These are phyloP conservation scores for Heteromyza rotundicornis DNA, from an alignment of 2,888 invertebrate species.

Conservation along the genomic window DNA sequence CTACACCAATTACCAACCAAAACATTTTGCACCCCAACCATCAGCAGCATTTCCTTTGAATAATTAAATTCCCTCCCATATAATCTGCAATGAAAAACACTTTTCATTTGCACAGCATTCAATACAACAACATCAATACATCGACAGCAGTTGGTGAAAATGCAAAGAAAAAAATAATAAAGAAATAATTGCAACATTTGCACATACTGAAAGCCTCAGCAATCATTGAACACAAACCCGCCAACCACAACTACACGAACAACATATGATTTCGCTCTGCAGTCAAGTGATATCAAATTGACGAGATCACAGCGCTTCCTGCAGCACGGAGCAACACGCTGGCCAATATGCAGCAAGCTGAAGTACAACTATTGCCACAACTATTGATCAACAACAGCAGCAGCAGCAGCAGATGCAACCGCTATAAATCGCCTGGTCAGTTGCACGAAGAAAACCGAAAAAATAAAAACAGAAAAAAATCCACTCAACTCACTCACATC, in stretches of 20 bases:
- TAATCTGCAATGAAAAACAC: no score
- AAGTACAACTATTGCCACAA: conserved; percentile 9
- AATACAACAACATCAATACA: not conserved
- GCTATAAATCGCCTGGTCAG: not conserved
- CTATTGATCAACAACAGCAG: conserved; percentile 22
- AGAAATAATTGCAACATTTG: no score
- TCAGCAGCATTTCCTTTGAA: not conserved
- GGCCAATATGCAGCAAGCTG: not conserved
- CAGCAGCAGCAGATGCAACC: conserved; percentile 8
- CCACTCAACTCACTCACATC: no score
- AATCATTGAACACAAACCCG: no score
- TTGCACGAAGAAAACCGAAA: conserved; percentile 2
- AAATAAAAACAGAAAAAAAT: conserved; percentile 2
- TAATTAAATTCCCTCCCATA: no score
- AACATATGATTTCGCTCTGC: not conserved
- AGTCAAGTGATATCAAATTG: conserved; percentile 48
- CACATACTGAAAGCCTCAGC: no score
- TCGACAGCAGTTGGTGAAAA: not conserved
- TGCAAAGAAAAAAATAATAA: not conserved
- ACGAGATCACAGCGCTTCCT: conserved; percentile 54
- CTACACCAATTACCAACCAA: no score
- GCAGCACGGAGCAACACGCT: conserved; percentile 27
- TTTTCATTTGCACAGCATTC: not conserved
- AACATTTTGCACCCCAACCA: not conserved
- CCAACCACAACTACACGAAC: not conserved